Evolutionary conservation across 2,113 vertebrate genomes (phyloP).

Genomic region (Lonchura striata): DNA sequence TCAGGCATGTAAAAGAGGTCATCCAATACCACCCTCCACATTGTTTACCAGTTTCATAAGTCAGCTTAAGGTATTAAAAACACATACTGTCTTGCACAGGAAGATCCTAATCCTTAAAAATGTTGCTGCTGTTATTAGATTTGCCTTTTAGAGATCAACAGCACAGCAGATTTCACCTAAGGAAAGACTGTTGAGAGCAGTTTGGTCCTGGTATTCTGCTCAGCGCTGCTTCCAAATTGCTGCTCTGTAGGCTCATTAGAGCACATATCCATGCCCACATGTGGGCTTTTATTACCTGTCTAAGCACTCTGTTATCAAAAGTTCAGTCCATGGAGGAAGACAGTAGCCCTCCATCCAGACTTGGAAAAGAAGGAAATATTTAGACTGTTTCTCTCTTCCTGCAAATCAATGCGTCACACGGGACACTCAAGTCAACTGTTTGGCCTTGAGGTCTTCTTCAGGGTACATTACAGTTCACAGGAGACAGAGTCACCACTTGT

Average conservation of each 20-base stretch:
- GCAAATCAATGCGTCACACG: neutral
- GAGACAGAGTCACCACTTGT: neutral
- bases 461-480: neutral
- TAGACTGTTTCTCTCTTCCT: neutral
- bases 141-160: constrained; percentile 60
- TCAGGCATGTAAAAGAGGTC: constrained; percentile 55
- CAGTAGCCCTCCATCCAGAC: neutral
- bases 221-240: neutral
- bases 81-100: constrained; percentile 28
- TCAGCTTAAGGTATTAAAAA: constrained; percentile 67
- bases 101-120: constrained; percentile 64
- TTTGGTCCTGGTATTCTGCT: neutral
- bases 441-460: constrained; percentile 1
- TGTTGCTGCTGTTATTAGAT: constrained; percentile 40
- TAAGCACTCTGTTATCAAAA: neutral
- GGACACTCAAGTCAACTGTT: neutral
- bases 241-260: neutral
- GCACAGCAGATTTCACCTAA: constrained; percentile 26
- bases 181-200: neutral
- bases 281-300: neutral
- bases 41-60: constrained; percentile 45
- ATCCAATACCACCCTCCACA: constrained; percentile 2
- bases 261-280: neutral
- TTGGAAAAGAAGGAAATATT: neutral
- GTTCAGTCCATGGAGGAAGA: neutral